phyloP scores from a whole-genome alignment of 2,888 invertebrate genomes.

The Macropis europaea region DNA sequence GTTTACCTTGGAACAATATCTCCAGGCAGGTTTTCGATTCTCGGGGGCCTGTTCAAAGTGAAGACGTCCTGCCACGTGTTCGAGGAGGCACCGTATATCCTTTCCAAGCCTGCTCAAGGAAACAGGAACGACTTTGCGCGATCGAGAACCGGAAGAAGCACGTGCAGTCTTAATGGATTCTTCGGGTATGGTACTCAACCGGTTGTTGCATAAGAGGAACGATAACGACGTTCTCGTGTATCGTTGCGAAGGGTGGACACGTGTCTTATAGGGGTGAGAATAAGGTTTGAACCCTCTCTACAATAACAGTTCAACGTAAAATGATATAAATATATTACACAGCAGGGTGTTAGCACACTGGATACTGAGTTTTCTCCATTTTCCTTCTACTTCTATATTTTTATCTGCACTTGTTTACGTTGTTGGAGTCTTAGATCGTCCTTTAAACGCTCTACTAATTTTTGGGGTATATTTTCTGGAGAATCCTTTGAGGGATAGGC shows the following conservation, averaged over 20 bases:
- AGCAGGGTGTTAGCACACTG: too few relatives aligned
- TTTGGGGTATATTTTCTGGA: too few relatives aligned
- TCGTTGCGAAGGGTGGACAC: constrained; percentile 34
- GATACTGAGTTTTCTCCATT: too few relatives aligned
- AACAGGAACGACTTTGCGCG: constrained; percentile 30
- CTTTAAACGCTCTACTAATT: too few relatives aligned
- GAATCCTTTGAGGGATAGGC: too few relatives aligned
- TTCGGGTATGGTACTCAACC: constrained; percentile 39
- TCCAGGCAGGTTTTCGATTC: constrained; percentile 4
- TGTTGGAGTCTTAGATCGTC: too few relatives aligned
- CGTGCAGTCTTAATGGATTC: constrained; percentile 58
- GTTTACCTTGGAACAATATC: not conserved
- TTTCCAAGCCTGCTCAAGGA: constrained; percentile 27
- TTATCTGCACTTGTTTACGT: too few relatives aligned
- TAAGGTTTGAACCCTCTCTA: not conserved
- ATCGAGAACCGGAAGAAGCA: constrained; percentile 57
- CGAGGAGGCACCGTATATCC: constrained; percentile 35
- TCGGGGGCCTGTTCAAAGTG: constrained; percentile 11
- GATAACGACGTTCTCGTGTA: constrained; percentile 53
- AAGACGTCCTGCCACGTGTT: constrained; percentile 68
- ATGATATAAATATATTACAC: too few relatives aligned
- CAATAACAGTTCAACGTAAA: too few relatives aligned
- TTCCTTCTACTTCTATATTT: too few relatives aligned
- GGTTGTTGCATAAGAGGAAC: constrained; percentile 24
- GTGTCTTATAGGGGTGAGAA: constrained; percentile 25